Percentiles rank a stretch among this genome's conserved stretches.
These are phyloP conservation scores for Pipra filicauda DNA, from an alignment of 2,113 vertebrate species.

Conservation along the genomic window DNA sequence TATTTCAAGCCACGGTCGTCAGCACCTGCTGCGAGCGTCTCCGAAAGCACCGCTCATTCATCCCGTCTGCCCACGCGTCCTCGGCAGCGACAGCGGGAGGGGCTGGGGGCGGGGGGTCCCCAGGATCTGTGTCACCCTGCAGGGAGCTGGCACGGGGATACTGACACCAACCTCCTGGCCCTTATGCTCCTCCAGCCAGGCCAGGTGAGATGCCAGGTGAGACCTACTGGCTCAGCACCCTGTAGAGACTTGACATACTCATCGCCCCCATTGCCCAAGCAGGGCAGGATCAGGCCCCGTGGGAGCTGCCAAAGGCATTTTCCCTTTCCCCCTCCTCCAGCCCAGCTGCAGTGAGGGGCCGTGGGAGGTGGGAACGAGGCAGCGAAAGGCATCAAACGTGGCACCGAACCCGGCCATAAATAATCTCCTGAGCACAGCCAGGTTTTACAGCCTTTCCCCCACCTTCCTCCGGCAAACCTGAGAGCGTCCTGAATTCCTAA, in stretches of 20 bases:
- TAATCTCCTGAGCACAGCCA: background rate
- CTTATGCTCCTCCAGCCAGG: background rate
- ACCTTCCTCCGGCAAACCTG: conserved; percentile 26
- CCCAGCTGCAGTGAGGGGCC: conserved; percentile 9
- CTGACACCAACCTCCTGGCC: background rate
- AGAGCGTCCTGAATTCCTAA: conserved; percentile 44
- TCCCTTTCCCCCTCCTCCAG: conserved; percentile 12
- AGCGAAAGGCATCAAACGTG: background rate
- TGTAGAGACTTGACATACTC: background rate
- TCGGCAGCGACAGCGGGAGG: background rate
- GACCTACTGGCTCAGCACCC: background rate
- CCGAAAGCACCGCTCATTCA: background rate
- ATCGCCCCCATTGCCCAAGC: background rate
- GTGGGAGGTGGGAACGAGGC: conserved; percentile 47
- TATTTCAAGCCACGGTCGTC: background rate
- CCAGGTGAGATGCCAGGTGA: background rate
- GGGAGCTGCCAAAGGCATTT: background rate
- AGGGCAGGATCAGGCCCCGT: background rate
- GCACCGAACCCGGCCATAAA: conserved; percentile 7
- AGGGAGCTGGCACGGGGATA: background rate
- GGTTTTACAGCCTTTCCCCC: conserved; percentile 32
- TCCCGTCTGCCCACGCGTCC: background rate
- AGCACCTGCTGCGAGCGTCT: background rate
- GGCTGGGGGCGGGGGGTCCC: background rate
- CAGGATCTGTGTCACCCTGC: background rate